These are phyloP conservation scores for Neogale vison DNA, from an alignment of 2,113 vertebrate genomes.

Conservation along the genomic window DNA sequence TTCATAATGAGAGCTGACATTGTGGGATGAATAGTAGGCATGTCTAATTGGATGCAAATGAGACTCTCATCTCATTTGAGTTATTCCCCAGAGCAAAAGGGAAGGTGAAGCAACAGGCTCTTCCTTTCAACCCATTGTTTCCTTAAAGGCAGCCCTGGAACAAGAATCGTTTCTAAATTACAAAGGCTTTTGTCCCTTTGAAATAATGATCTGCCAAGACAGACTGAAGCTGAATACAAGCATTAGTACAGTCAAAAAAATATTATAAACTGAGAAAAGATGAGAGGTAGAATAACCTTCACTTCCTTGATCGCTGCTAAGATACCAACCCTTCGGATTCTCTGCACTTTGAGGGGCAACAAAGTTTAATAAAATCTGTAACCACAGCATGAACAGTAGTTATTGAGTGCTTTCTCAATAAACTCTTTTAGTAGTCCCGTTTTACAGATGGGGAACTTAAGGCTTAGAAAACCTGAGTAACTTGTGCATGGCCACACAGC, in stretches of 20 bases:
- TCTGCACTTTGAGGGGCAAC: background rate
- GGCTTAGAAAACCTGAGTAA: background rate
- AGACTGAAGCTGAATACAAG: background rate
- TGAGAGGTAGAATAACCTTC: background rate
- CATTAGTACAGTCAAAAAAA: background rate
- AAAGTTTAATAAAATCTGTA: background rate
- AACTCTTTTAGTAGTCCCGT: background rate
- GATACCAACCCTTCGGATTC: background rate
- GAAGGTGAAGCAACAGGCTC: background rate
- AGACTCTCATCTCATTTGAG: background rate
- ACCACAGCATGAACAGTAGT: background rate
- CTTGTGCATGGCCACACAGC: background rate
- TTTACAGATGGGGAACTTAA: background rate
- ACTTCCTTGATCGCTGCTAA: background rate
- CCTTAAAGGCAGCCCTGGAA: background rate
- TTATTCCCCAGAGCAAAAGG: background rate
- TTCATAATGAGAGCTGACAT: background rate
- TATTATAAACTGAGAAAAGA: background rate
- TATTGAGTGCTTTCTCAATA: background rate
- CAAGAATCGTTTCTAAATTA: background rate
- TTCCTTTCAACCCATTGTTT: background rate
- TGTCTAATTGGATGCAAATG: conserved; percentile 32
- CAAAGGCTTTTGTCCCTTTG: background rate
- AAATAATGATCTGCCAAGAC: background rate
- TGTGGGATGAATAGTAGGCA: background rate